phyloP scores from a whole-genome alignment of 2,113 vertebrate genomes.

The Aegithalos caudatus region DNA sequence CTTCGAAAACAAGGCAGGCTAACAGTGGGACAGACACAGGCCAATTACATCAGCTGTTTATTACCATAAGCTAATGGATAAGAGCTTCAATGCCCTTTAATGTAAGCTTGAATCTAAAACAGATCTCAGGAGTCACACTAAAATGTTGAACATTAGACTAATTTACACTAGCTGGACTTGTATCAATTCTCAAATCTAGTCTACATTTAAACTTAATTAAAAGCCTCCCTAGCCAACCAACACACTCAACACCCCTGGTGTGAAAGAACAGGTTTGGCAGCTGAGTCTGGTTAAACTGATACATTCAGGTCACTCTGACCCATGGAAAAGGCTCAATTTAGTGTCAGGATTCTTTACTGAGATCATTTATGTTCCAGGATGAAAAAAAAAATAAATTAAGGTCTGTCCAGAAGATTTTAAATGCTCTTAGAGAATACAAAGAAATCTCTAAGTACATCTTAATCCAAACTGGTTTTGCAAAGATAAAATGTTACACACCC shows the following conservation, averaged over 20 bases:
- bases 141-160: background rate
- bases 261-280: background rate
- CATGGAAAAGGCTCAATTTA: background rate
- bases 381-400: background rate
- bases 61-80: background rate
- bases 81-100: background rate
- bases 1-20: background rate
- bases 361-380: background rate
- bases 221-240: background rate
- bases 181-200: background rate
- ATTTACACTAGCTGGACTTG: background rate
- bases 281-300: background rate
- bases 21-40: background rate
- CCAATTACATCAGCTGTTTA: background rate
- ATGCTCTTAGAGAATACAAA: background rate
- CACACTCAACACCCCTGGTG: background rate
- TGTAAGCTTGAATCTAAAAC: background rate
- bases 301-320: background rate
- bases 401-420: background rate
- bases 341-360: background rate
- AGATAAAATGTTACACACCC: background rate
- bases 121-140: background rate
- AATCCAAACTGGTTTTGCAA: background rate
- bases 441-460: background rate
- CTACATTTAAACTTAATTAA: background rate